Conservation (phyloP, 1,140 invertebrate genomes). For the Drosophila gunungcola region DNA sequence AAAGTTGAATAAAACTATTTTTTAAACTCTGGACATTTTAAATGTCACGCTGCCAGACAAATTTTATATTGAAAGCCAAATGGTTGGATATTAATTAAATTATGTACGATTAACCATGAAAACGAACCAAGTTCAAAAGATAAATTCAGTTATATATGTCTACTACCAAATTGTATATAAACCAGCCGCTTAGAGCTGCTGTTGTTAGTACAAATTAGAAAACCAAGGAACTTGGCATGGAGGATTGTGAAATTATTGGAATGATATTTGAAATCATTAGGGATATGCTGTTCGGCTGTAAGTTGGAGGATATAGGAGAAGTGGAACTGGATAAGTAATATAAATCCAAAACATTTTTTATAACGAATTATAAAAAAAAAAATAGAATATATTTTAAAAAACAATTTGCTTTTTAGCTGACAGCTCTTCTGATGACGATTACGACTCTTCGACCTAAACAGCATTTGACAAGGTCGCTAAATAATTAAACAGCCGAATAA, state of each 20-base stretch:
- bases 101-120: constrained; percentile 35
- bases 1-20: constrained; percentile 47
- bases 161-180: constrained; percentile 33
- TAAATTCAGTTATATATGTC: not conserved
- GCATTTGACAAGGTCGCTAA: not conserved
- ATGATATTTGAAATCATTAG: constrained; percentile 61
- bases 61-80: constrained; percentile 28
- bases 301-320: constrained; percentile 55
- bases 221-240: constrained; percentile 41
- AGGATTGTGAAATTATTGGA: constrained; percentile 69
- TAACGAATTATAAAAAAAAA: not conserved
- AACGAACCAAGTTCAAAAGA: constrained; percentile 51
- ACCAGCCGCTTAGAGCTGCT: not conserved
- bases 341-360: not conserved
- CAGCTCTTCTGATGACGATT: constrained; percentile 29
- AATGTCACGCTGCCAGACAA: constrained; percentile 9
- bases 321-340: constrained; percentile 47
- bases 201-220: constrained; percentile 26
- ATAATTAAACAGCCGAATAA: constrained; percentile 5
- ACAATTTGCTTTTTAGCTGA: constrained; percentile 27
- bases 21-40: constrained; percentile 31
- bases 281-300: constrained; percentile 66
- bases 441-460: constrained; percentile 18
- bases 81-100: constrained; percentile 61
- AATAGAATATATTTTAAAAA: not conserved